Evolutionary conservation across 2,797 vertebrate species (phyloP).

Genomic region (Hemibagrus guttatus): DNA sequence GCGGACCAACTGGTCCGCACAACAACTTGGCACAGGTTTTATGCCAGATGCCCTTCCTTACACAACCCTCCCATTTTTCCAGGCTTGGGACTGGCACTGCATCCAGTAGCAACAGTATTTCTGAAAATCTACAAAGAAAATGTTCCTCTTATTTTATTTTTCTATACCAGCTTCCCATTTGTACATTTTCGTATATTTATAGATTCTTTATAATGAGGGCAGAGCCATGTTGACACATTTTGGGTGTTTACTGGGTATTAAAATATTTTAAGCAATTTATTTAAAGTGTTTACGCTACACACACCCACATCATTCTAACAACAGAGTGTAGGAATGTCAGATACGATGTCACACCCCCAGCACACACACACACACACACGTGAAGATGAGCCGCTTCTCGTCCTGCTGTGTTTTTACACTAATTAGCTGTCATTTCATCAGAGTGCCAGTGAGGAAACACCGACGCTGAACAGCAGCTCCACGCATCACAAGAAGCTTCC

Average conservation of each 20-base stretch:
- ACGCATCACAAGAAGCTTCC: not conserved
- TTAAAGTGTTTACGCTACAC: not conserved
- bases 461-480: not conserved
- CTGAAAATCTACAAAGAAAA: not conserved
- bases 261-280: not conserved
- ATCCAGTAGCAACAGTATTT: no score
- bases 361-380: conserved; percentile 8
- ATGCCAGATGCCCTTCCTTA: no score
- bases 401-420: conserved; percentile 2
- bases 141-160: not conserved
- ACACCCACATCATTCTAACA: not conserved
- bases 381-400: not conserved
- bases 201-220: not conserved
- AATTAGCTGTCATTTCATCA: conserved; percentile 23
- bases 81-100: no score
- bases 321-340: not conserved
- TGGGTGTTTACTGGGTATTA: not conserved
- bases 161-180: not conserved
- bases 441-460: not conserved
- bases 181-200: not conserved
- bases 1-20: no score
- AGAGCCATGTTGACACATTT: not conserved
- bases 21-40: no score
- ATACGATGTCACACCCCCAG: not conserved
- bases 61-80: no score